Evolutionary conservation across 1,140 invertebrate species (phyloP), one percentile per base, ranked within the genome.

Genomic region (Macrostomum lignano): DNA sequence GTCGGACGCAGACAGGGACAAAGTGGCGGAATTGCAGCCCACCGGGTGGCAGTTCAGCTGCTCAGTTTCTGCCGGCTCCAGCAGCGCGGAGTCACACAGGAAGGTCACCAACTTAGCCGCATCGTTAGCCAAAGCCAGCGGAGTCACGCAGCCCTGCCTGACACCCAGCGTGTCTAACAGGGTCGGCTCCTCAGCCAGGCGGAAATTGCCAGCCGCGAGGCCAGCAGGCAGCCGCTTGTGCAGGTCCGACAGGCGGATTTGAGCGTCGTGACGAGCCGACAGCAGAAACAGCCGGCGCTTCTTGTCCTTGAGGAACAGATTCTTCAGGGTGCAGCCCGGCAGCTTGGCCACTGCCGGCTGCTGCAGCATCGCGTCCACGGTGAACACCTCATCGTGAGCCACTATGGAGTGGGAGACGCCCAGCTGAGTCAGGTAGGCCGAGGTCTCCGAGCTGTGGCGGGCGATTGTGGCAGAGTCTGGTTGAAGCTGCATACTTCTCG

Each of bases 281-380:
- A 57, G 42, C 10, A 60, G 38, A 38, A 46, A 60, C 3, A 59
- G 40, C 14, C 39, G 37, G 35, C 54, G 57, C 44, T 57, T 57
- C 38, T 57, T 59, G 42, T 59, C 56, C 36, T 41, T 43, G 7
- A 60, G 37, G 35, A 60, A 59, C 1, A 60, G 44, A 37, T 59
- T 60, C 37, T 60, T 60, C n/a, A 47, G 43, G 37, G 46, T 44
- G 24, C 46, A 33, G 13, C 57, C 57, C 6, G 45, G 37, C 21
- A 51, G 25, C 25, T 46, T 32, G 7, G 25, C 24, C 35, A 36
- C 34, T 11, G 25, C 21, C 10, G 56, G 38, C 31, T 55, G 39
- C 5, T 46, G 46, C 32, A 57, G 41, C 20, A 55, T 46, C 29
- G 46, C 43, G 31, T 56, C 53, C n/a, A 59, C 55, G 10, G 56